Percentiles rank a stretch among this genome's conserved stretches.
These are phyloP conservation scores for Phania funesta DNA, from an alignment of 2,888 invertebrate genomes.

Conservation along the genomic window DNA sequence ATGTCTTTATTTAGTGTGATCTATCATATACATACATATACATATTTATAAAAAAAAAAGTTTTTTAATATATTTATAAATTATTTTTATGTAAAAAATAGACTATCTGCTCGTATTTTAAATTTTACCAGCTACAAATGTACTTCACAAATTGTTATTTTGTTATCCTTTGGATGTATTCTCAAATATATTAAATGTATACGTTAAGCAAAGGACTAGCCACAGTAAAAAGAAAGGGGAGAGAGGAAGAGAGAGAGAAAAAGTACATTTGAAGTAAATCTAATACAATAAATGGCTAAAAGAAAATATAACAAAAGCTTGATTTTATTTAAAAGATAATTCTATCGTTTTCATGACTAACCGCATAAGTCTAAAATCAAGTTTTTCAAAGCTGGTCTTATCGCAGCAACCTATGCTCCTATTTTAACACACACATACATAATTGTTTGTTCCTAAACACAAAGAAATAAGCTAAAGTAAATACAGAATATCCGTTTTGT, in stretches of 20 bases:
- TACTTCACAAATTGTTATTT: constrained; percentile 24
- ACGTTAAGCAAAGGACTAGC: not conserved
- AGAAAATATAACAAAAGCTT: not conserved
- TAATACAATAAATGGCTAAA: not conserved
- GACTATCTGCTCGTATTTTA: not conserved
- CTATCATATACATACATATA: too few relatives aligned
- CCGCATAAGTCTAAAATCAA: too few relatives aligned
- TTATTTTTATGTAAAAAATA: constrained; percentile 24
- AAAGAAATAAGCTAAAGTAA: too few relatives aligned
- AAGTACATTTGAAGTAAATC: constrained; percentile 11
- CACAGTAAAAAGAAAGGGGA: not conserved
- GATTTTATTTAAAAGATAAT: not conserved
- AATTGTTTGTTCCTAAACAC: too few relatives aligned
- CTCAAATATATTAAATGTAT: not conserved
- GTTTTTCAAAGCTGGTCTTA: too few relatives aligned
- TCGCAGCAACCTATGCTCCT: too few relatives aligned
- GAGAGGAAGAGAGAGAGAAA: not conserved
- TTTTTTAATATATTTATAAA: constrained; percentile 39
- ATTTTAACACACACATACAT: too few relatives aligned
- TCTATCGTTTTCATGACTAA: too few relatives aligned
- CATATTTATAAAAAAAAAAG: too few relatives aligned
- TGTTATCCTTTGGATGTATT: constrained; percentile 17
- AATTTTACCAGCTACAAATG: constrained; percentile 24
- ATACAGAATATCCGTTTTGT: too few relatives aligned
- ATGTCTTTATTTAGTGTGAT: constrained; percentile 54